Evolutionary conservation across 2,113 vertebrate species (phyloP).

Genomic region (Nestor notabilis): DNA sequence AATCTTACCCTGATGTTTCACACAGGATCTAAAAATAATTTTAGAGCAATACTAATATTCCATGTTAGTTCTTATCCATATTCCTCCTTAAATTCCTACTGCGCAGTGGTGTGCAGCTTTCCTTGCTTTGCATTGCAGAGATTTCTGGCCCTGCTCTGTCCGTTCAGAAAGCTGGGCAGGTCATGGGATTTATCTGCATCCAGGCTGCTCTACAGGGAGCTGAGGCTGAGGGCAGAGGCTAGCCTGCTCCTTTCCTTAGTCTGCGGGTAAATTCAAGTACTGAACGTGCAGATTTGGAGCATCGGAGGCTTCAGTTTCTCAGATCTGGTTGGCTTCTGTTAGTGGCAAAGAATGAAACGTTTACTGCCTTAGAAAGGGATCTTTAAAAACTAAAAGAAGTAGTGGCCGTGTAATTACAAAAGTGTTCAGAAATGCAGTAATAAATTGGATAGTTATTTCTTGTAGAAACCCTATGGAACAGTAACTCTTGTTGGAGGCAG

Average conservation of each 20-base stretch:
- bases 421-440: neutral
- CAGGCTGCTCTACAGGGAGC: neutral
- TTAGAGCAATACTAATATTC: neutral
- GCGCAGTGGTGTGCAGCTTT: rapidly evolving
- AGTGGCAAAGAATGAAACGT: neutral
- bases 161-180: neutral
- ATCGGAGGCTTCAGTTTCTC: neutral
- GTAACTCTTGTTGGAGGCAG: neutral
- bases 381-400: neutral
- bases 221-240: neutral
- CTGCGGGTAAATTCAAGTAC: neutral
- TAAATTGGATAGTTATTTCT: neutral
- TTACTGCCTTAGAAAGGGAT: neutral
- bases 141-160: neutral
- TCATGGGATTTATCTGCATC: neutral
- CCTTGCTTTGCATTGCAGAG: neutral
- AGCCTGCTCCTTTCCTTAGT: neutral
- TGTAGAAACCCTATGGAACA: neutral
- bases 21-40: neutral
- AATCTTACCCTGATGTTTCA: neutral
- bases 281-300: neutral
- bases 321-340: neutral
- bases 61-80: rapidly evolving
- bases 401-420: neutral
- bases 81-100: neutral